Base-by-base conservation (phyloP, 2,113 vertebrate species). In the Poeciliopsis occidentalis region DNA sequence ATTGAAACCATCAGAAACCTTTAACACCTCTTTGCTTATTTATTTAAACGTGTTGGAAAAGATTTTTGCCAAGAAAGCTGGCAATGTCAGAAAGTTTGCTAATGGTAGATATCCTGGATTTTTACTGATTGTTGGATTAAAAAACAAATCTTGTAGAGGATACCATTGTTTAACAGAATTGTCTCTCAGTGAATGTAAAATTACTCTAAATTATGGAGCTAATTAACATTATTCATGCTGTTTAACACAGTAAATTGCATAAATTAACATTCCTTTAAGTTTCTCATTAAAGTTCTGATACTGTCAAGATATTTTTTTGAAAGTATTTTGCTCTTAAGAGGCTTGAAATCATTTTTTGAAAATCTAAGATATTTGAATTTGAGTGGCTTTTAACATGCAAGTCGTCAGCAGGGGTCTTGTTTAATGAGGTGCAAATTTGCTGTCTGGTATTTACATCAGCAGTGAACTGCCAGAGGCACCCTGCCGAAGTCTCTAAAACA, bases 381-480 rank as follows among this genome's bases (percentile, higher is more conserved):
- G 57, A 37, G 34, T 68, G 6, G 10, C 7, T 19, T 19, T 77
- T 0, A 67, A 60, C 12, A 8, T 12, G 47, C 41, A 8, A 47
- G 10, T 47, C 27, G 67, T 71, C 78, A 71, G 73, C 6, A 78
- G 65, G 73, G 13, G 26, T 73, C 65, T 80, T 84, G 83, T 84
- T 83, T 77, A 85, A 79, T 79, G 65, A 85, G 64, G 65, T 34
- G 60, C 65, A 69, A 37, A 51, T 69, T 78, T 67, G 24, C 66
- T 71, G 69, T 39, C 32, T 83, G 62, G 22, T 74, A 72, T 82
- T 78, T 77, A 78, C 80, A 71, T 67, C 69, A 78, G 10, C 24
- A 34, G 64, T 63, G 47, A 81, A 32, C 19, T 64, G 73, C 83
- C 62, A 34, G 57, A 64, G 61, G 80, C 26, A 3, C 27, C 24